Conservation (phyloP, 2,888 invertebrate genomes). For the Catocala sponsa region DNA sequence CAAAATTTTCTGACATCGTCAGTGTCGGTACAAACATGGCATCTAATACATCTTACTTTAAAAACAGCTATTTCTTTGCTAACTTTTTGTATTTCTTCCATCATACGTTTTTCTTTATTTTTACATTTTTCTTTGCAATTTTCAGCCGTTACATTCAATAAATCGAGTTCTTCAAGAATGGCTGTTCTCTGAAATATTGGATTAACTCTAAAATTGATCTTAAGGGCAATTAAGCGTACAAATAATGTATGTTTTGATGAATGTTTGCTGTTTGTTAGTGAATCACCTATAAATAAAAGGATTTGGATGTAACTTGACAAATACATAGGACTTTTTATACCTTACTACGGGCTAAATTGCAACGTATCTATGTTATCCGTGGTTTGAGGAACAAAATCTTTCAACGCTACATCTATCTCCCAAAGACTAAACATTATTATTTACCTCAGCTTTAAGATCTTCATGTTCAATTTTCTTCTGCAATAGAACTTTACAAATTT, state of each 20-base stretch:
- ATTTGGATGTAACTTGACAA: too few relatives aligned
- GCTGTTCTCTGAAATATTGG: conserved; percentile 67
- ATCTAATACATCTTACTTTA: conserved; percentile 63
- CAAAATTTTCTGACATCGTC: conserved; percentile 68
- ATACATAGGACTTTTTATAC: too few relatives aligned
- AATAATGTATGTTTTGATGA: too few relatives aligned
- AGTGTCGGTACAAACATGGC: conserved; percentile 71
- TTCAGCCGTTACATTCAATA: conserved; percentile 63
- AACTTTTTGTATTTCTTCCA: conserved; percentile 63
- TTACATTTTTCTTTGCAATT: conserved; percentile 71
- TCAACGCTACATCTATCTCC: background rate
- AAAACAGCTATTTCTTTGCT: conserved; percentile 61
- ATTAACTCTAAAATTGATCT: background rate
- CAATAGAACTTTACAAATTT: conserved; percentile 68
- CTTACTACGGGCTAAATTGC: too few relatives aligned
- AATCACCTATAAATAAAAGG: too few relatives aligned
- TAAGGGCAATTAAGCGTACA: background rate
- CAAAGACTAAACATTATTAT: background rate
- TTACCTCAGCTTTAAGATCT: conserved; percentile 73
- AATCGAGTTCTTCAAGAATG: conserved; percentile 65
- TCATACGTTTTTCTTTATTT: conserved; percentile 60
- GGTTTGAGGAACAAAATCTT: too few relatives aligned
- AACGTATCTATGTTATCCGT: too few relatives aligned
- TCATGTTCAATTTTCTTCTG: conserved; percentile 77
- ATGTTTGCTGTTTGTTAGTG: too few relatives aligned